phyloP scores from a whole-genome alignment of 2,797 vertebrate genomes.

The Chloroceryle amazona region DNA sequence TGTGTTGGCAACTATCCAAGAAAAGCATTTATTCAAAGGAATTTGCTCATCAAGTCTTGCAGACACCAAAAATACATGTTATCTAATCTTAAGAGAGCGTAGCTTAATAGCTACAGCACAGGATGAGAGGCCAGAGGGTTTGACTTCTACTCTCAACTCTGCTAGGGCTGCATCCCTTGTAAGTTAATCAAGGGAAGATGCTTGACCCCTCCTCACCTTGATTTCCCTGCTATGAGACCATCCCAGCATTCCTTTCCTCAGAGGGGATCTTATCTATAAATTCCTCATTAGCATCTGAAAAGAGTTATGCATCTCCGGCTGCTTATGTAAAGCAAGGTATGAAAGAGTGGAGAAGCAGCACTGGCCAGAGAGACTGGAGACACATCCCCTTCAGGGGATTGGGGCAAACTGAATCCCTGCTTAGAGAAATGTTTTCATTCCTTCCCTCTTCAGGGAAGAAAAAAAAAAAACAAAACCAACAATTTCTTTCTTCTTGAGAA shows the following conservation, averaged over 20 bases:
- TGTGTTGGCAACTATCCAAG: constrained; percentile 35
- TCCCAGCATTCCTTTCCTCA: background rate
- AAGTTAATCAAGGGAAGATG: background rate
- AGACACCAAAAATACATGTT: constrained; percentile 13
- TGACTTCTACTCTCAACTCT: background rate
- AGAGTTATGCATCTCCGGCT: background rate
- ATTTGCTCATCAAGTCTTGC: constrained; percentile 43
- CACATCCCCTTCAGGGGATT: background rate
- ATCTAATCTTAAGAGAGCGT: background rate
- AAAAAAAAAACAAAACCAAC: background rate
- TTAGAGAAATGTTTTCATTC: background rate
- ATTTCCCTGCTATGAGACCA: background rate
- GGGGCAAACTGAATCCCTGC: background rate
- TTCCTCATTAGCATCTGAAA: constrained; percentile 36
- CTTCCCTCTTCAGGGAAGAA: background rate
- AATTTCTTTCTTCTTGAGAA: background rate
- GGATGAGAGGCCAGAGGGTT: background rate
- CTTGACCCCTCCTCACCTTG: background rate
- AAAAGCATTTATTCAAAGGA: constrained; percentile 50
- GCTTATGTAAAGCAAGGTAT: background rate
- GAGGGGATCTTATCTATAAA: constrained; percentile 9
- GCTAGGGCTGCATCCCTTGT: background rate
- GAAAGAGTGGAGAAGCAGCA: background rate
- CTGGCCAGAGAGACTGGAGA: background rate
- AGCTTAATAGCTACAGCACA: background rate